These are phyloP conservation scores for Papilio demoleus DNA, from an alignment of 2,888 invertebrate genomes.

Conservation along the genomic window DNA sequence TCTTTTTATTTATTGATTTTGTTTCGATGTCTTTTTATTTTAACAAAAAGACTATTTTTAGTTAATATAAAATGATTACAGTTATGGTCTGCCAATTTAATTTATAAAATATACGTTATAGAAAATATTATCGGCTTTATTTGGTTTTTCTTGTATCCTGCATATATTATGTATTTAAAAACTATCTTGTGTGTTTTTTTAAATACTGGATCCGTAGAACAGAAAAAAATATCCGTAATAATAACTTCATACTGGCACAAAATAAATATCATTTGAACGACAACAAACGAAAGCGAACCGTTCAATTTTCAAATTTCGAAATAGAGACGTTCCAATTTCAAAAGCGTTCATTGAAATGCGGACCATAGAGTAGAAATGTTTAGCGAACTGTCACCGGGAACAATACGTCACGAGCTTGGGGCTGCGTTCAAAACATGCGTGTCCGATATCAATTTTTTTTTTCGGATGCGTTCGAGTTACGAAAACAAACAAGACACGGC, in stretches of 20 bases:
- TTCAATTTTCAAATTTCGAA: constrained; percentile 50
- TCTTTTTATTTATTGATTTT: constrained; percentile 28
- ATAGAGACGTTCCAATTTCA: constrained; percentile 68
- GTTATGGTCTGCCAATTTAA: too few species aligned
- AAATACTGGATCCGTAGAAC: too few species aligned
- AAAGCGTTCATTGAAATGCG: constrained; percentile 52
- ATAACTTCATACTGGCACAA: constrained; percentile 15
- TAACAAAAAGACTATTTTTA: not conserved
- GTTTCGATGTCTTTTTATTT: constrained; percentile 34
- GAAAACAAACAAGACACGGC: constrained; percentile 56
- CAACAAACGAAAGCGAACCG: constrained; percentile 30
- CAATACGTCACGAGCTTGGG: constrained; percentile 61
- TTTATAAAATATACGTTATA: too few species aligned
- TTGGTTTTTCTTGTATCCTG: too few species aligned
- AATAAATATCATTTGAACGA: constrained; percentile 36
- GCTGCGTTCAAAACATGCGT: constrained; percentile 59
- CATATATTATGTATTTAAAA: too few species aligned
- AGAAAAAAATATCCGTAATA: not conserved
- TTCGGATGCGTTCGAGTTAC: constrained; percentile 53
- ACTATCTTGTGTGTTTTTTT: too few species aligned
- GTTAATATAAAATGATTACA: not conserved
- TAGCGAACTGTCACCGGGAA: constrained; percentile 68
- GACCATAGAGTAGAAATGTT: constrained; percentile 56
- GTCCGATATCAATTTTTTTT: constrained; percentile 65
- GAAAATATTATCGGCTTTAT: too few species aligned